These are phyloP conservation scores for Polypterus bichir DNA, from an alignment of 2,113 vertebrate genomes.

Conservation along the genomic window DNA sequence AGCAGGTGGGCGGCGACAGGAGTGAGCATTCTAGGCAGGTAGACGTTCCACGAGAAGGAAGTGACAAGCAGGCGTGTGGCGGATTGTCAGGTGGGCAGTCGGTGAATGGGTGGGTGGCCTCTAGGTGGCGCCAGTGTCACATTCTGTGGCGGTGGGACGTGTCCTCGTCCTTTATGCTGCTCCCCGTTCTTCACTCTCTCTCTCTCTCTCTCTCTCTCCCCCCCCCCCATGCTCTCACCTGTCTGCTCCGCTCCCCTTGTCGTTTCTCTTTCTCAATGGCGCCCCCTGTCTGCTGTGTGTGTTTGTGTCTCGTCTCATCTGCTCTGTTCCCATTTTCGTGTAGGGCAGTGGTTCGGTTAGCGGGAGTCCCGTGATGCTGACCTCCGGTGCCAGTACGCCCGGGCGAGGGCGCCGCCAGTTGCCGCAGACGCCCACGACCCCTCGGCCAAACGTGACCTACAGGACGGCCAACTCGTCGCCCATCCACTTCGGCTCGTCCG, in stretches of 20 bases:
- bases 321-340: conserved; percentile 73
- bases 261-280: conserved; percentile 29
- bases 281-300: neutral
- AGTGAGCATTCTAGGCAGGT: too few species aligned
- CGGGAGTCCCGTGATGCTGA: conserved; percentile 68
- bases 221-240: conserved; percentile 16
- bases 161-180: conserved; percentile 8
- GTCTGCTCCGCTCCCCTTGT: conserved; percentile 39
- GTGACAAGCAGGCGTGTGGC: too few species aligned
- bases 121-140: too few species aligned
- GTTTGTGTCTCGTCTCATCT: conserved; percentile 32
- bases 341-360: conserved; percentile 85
- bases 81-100: too few species aligned
- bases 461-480: conserved; percentile 88
- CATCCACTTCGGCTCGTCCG: conserved; percentile 58
- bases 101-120: too few species aligned
- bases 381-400: conserved; percentile 76
- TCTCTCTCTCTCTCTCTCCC: conserved; percentile 1
- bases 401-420: conserved; percentile 83
- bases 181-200: conserved; percentile 23
- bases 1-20: too few species aligned
- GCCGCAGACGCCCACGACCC: conserved; percentile 80
- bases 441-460: conserved; percentile 81
- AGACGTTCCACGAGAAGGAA: too few species aligned
- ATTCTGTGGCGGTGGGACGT: conserved; percentile 1